These are phyloP conservation scores for Phyllotis vaccarum DNA, from an alignment of 2,797 vertebrate species.

Conservation along the genomic window DNA sequence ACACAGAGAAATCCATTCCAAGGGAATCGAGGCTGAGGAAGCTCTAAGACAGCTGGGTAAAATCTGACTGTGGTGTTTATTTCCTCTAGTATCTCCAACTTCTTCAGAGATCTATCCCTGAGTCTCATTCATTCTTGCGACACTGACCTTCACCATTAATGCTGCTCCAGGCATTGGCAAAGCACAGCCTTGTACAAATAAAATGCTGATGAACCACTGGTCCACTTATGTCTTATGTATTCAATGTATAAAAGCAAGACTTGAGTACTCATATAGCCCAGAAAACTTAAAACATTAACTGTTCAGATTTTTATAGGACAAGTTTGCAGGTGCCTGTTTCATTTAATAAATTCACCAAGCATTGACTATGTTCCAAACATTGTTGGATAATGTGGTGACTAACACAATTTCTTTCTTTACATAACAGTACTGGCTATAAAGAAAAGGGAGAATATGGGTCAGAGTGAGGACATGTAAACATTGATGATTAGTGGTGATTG, in stretches of 20 bases:
- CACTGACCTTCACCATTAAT: not conserved
- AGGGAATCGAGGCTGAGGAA: too few relatives aligned
- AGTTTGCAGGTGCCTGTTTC: not conserved
- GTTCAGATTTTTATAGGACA: not conserved
- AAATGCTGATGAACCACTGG: not conserved
- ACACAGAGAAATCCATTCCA: too few relatives aligned
- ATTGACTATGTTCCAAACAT: not conserved
- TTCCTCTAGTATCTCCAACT: too few relatives aligned
- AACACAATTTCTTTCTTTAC: not conserved
- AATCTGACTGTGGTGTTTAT: too few relatives aligned
- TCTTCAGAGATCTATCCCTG: too few relatives aligned
- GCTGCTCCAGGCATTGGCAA: not conserved
- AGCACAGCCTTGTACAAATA: not conserved
- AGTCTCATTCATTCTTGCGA: too few relatives aligned
- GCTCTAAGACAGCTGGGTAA: too few relatives aligned
- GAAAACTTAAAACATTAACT: not conserved
- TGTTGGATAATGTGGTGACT: not conserved
- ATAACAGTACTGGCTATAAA: not conserved
- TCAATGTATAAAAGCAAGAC: not conserved
- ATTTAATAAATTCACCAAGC: not conserved
- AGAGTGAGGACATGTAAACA: not conserved
- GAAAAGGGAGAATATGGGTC: not conserved
- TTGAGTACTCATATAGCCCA: not conserved
- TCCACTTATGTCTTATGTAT: not conserved
- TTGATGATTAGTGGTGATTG: not conserved